phyloP scores from a whole-genome alignment of 2,888 invertebrate genomes.

The Stegana nigrithorax region DNA sequence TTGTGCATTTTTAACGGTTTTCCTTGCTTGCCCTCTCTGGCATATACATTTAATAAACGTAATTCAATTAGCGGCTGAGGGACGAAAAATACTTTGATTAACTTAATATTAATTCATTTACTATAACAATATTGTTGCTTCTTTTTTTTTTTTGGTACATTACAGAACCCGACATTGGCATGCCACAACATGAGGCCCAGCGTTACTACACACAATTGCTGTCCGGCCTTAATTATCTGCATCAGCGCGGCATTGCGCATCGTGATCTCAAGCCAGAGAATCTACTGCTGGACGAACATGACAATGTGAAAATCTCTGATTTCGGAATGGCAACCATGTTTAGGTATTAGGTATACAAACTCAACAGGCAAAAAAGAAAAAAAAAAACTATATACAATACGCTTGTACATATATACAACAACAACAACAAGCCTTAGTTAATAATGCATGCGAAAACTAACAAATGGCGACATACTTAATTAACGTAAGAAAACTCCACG shows the following conservation, averaged over 20 bases:
- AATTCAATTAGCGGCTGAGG: too few relatives aligned
- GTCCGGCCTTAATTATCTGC: slow-evolving; percentile 88
- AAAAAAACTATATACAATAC: background rate
- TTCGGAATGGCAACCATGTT: slow-evolving; percentile 97
- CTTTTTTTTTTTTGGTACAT: slow-evolving; percentile 36
- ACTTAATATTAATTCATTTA: too few relatives aligned
- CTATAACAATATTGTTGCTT: too few relatives aligned
- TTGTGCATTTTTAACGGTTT: too few relatives aligned
- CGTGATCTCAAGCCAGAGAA: slow-evolving; percentile 98
- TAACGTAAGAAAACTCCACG: background rate
- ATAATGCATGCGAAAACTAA: background rate
- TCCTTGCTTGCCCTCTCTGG: too few relatives aligned
- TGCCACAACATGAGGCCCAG: slow-evolving; percentile 83
- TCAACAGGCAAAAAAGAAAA: slow-evolving; percentile 23
- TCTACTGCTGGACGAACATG: slow-evolving; percentile 84
- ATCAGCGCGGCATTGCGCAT: slow-evolving; percentile 89
- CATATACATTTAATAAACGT: too few relatives aligned
- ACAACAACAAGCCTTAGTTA: background rate
- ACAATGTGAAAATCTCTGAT: slow-evolving; percentile 94
- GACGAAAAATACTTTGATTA: too few relatives aligned
- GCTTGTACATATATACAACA: background rate
- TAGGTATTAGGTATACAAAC: slow-evolving; percentile 71
- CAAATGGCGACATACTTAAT: slow-evolving; percentile 1
- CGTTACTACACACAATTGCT: slow-evolving; percentile 89
- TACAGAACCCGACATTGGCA: slow-evolving; percentile 93